These are phyloP conservation scores for Anguilla anguilla DNA, from an alignment of 2,797 vertebrate genomes.

Conservation along the genomic window DNA sequence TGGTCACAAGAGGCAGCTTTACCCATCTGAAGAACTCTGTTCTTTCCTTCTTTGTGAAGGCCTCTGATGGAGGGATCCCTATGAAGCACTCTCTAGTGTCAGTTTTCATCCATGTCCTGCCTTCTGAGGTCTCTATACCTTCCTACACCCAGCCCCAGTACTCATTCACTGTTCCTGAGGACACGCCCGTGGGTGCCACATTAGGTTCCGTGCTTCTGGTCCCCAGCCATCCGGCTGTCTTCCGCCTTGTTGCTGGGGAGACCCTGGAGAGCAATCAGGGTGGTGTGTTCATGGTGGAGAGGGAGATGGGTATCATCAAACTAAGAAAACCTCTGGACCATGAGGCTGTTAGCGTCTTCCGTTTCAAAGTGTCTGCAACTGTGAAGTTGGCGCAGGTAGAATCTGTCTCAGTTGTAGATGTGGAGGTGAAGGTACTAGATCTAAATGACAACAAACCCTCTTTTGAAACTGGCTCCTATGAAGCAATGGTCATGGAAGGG, in stretches of 20 bases:
- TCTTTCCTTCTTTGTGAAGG: conserved; percentile 92
- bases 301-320: conserved; percentile 85
- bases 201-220: conserved; percentile 88
- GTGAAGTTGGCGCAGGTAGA: conserved; percentile 76
- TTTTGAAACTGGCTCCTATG: conserved; percentile 88
- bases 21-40: conserved; percentile 87
- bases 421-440: conserved; percentile 92
- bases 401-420: conserved; percentile 84
- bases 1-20: conserved; percentile 90
- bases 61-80: conserved; percentile 86
- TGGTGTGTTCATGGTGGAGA: conserved; percentile 85
- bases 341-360: conserved; percentile 85
- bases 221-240: conserved; percentile 74
- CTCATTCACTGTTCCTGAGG: conserved; percentile 90
- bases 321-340: conserved; percentile 87
- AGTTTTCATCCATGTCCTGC: conserved; percentile 89
- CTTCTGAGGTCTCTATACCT: conserved; percentile 84
- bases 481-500: conserved; percentile 91
- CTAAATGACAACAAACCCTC: conserved; percentile 90
- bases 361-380: conserved; percentile 83
- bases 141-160: conserved; percentile 95
- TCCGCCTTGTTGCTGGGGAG: conserved; percentile 80
- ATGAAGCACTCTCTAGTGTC: conserved; percentile 89
- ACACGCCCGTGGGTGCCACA: conserved; percentile 84
- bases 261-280: conserved; percentile 86